phyloP scores from a whole-genome alignment of 2,888 invertebrate genomes.

The Escarpia spicata region DNA sequence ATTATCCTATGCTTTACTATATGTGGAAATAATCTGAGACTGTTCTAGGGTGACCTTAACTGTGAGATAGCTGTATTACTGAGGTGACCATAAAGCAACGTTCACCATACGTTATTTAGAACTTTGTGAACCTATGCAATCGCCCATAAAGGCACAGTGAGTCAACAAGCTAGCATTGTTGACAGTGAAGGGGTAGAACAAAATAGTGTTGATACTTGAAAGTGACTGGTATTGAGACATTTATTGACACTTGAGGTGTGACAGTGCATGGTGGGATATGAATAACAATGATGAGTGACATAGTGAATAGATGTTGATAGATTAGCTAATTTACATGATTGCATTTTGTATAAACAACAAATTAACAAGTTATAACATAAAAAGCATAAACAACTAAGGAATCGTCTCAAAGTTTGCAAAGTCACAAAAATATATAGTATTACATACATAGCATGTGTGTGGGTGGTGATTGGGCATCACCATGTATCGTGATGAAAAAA shows the following conservation, averaged over 20 bases:
- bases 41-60: too few relatives aligned
- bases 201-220: background rate
- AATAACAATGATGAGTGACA: background rate
- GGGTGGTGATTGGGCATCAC: too few relatives aligned
- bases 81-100: too few relatives aligned
- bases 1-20: too few relatives aligned
- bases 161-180: background rate
- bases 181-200: background rate
- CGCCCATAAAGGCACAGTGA: background rate
- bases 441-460: too few relatives aligned
- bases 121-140: too few relatives aligned
- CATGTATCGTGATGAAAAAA: too few relatives aligned
- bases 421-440: too few relatives aligned
- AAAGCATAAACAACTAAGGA: background rate
- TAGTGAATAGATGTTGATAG: background rate
- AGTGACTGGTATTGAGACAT: background rate
- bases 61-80: too few relatives aligned
- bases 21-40: too few relatives aligned
- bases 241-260: background rate
- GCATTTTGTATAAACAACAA: background rate
- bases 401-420: background rate
- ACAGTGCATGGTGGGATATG: background rate
- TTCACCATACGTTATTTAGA: too few relatives aligned
- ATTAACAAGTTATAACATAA: background rate
- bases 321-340: background rate